Percentiles rank a stretch among this genome's conserved stretches.
Evolutionary conservation across 2,797 vertebrate genomes (phyloP).

Genomic region (Lophotriccus pileatus): DNA sequence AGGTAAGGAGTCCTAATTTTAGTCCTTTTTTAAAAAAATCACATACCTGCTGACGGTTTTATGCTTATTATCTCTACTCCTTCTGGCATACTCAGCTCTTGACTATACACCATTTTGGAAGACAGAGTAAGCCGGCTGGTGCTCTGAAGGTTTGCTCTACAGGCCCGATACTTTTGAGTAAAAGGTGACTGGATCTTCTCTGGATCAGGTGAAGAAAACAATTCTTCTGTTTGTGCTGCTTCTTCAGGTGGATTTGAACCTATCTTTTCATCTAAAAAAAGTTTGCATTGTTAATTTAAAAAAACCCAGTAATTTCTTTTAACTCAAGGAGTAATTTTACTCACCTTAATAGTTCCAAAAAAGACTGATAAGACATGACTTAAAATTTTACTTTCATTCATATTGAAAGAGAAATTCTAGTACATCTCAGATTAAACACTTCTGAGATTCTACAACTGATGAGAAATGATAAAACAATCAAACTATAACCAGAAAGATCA

Average conservation of each 20-base stretch:
- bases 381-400: neutral
- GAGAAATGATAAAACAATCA: neutral
- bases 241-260: slow-evolving; percentile 44
- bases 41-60: slow-evolving; percentile 93
- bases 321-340: neutral
- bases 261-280: slow-evolving; percentile 70
- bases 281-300: neutral
- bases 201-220: slow-evolving; percentile 78
- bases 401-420: neutral
- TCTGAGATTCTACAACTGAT: neutral
- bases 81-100: slow-evolving; percentile 86
- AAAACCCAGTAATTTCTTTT: neutral
- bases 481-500: neutral
- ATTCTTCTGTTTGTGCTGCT: slow-evolving; percentile 57
- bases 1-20: neutral
- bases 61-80: slow-evolving; percentile 90
- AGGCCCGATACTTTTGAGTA: slow-evolving; percentile 80
- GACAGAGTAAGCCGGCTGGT: slow-evolving; percentile 88
- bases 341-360: neutral
- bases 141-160: slow-evolving; percentile 90
- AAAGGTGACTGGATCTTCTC: slow-evolving; percentile 82
- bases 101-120: slow-evolving; percentile 87
- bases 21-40: neutral
- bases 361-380: neutral
- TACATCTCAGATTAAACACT: neutral